Evolutionary conservation across 2,888 invertebrate genomes (phyloP), one percentile per base, ranked within the genome.

Genomic region (Microdon myrmicae): DNA sequence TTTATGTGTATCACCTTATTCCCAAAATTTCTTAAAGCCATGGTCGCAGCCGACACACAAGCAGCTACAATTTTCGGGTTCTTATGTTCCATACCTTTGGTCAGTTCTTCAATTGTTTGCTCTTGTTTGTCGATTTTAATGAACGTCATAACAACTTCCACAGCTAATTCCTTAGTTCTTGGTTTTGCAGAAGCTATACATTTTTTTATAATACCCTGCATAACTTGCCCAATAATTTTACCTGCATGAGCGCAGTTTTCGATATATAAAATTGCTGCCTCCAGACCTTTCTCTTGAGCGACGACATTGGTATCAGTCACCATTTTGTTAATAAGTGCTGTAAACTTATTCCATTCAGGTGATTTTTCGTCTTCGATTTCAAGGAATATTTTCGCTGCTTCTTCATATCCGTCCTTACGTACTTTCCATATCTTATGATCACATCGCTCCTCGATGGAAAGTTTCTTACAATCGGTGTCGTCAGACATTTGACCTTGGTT

Each of bases 361-460:
- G 94, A 92, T 76, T 96, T 96, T 75, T 95, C 96, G 81, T 95
- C 94, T 73, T 90, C 90, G 69, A 93, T 88, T 73, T 88, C 88
- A 68, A 87, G 86, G 79, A 97, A 96, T 7, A 91, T 82, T 78
- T 94, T 95, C 3, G 89, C 86, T 0, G 93, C 90, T 77, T 96
- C 96, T 79, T 96, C 95, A 72, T 96, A 98, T 0, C 96, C 97
- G 68, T 90, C 88, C 1, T 96, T 85, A 68, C 97, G 85, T 2
- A 96, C 97, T 80, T 96, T 96, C 97, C 97, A 97, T 49, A 90
- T 82, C 82, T 96, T 96, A 79, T 97, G 96, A 9, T 90, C 86
- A 78, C 93, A 92, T 77, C 92, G 87, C 53, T 97, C 96, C 69
- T 96, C 96, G 35, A 94, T 83, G 0, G 93, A 87, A 67, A 94